These are phyloP conservation scores for Ips typographus DNA, from an alignment of 1,140 invertebrate genomes.

Conservation along the genomic window DNA sequence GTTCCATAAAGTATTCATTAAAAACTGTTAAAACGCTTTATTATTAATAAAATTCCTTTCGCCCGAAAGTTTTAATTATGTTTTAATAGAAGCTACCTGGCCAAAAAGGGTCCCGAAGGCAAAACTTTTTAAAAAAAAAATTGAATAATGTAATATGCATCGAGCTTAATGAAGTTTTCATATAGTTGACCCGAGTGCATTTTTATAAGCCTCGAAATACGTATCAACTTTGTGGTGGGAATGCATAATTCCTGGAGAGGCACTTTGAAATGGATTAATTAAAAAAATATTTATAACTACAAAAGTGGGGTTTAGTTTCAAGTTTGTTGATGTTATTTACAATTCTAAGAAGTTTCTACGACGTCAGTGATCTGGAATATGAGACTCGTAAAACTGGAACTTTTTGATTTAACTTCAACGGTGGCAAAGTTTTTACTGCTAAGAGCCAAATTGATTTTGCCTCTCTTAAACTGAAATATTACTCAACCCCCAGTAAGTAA, in stretches of 20 bases:
- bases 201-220: too few relatives aligned
- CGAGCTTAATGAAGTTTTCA: neutral
- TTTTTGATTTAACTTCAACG: constrained; percentile 1
- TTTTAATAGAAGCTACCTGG: constrained; percentile 1
- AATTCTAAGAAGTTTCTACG: too few relatives aligned
- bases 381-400: neutral
- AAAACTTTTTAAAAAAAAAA: neutral
- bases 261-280: too few relatives aligned
- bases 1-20: constrained; percentile 5
- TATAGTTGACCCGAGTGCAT: neutral
- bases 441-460: constrained; percentile 3
- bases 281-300: too few relatives aligned
- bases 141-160: constrained; percentile 3
- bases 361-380: neutral
- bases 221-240: too few relatives aligned
- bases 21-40: constrained; percentile 4
- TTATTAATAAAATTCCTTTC: constrained; percentile 6
- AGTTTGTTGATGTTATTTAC: too few relatives aligned
- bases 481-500: too few relatives aligned
- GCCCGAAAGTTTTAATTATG: neutral
- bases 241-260: too few relatives aligned
- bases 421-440: neutral
- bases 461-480: neutral
- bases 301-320: too few relatives aligned
- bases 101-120: neutral